These are phyloP conservation scores for Liasis olivaceus DNA, from an alignment of 2,797 vertebrate genomes.

Conservation along the genomic window DNA sequence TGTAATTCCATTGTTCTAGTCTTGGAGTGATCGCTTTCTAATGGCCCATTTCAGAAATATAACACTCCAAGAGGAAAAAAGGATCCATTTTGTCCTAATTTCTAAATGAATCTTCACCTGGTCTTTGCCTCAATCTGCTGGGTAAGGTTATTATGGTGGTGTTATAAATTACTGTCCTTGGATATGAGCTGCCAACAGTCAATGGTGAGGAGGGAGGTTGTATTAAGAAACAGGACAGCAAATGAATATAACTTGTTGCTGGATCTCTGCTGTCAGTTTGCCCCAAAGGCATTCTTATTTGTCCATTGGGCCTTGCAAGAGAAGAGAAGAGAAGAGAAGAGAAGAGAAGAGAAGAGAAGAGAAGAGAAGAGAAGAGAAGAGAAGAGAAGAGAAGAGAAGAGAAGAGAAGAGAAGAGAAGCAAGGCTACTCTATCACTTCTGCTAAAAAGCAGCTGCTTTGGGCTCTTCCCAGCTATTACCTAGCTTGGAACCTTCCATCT, in stretches of 20 bases:
- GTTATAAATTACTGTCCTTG: background rate
- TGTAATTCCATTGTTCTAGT: background rate
- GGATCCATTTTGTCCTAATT: background rate
- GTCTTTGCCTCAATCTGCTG: background rate
- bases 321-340: background rate
- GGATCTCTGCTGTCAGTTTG: background rate
- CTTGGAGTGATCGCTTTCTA: background rate
- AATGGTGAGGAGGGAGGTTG: background rate
- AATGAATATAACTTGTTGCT: background rate
- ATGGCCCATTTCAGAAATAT: background rate
- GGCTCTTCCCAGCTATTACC: background rate
- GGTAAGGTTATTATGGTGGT: background rate
- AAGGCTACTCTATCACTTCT: background rate
- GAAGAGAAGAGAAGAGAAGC: no score
- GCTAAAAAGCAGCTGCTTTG: no score
- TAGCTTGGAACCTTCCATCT: background rate
- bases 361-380: no score
- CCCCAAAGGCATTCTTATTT: background rate
- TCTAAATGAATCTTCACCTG: background rate
- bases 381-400: no score
- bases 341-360: no score
- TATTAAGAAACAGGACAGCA: background rate
- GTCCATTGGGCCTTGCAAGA: background rate
- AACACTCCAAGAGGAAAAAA: background rate
- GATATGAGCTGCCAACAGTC: background rate